A percentile compares a stretch with the other conserved stretches of the same genome.
These are phyloP conservation scores for Nycteola revayana DNA, from an alignment of 2,888 invertebrate species.

Conservation along the genomic window DNA sequence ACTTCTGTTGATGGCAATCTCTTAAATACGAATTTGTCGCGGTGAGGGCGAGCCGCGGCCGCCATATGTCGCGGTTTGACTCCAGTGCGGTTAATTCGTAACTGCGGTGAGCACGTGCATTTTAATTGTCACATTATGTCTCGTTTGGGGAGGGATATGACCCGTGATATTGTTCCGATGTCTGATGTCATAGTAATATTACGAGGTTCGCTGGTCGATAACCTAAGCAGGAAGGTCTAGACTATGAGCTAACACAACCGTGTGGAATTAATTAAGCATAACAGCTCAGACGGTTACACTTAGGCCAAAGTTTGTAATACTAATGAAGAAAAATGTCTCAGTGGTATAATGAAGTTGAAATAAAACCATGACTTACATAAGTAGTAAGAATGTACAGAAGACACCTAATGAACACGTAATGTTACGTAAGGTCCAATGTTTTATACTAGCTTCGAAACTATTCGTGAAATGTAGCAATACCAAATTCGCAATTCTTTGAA, in stretches of 20 bases:
- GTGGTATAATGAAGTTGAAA: no score
- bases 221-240: slow-evolving; percentile 12
- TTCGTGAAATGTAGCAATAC: slow-evolving; percentile 10
- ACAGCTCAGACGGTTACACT: no score
- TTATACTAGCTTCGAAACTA: no score
- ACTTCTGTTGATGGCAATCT: slow-evolving; percentile 68
- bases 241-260: not conserved
- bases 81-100: slow-evolving; percentile 31
- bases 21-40: slow-evolving; percentile 72
- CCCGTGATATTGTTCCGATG: slow-evolving; percentile 19
- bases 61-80: slow-evolving; percentile 66
- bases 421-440: no score
- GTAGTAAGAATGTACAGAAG: no score
- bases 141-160: slow-evolving; percentile 30
- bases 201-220: slow-evolving; percentile 22
- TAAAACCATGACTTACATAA: no score
- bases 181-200: slow-evolving; percentile 13
- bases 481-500: slow-evolving; percentile 24
- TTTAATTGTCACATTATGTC: slow-evolving; percentile 59
- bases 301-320: no score
- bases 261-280: slow-evolving; percentile 1
- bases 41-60: slow-evolving; percentile 31
- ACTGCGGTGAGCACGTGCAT: slow-evolving; percentile 38
- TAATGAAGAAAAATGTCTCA: no score
- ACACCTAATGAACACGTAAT: no score